These are phyloP conservation scores for Onychomys arenicola DNA, from an alignment of 2,797 vertebrate genomes.

Conservation along the genomic window DNA sequence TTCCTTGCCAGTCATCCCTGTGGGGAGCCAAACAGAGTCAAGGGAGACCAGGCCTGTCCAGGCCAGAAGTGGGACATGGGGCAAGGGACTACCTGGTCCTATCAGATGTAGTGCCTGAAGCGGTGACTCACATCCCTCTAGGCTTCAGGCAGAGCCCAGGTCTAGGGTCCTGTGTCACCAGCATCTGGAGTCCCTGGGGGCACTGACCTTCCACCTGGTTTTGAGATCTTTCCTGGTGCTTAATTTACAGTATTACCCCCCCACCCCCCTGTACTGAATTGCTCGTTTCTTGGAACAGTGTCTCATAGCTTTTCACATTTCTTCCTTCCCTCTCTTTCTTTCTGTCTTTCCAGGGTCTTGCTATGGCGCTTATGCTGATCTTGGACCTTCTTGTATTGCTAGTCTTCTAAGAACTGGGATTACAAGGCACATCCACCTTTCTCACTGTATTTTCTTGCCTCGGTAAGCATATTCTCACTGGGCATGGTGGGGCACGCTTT, in stretches of 20 bases:
- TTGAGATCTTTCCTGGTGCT: neutral
- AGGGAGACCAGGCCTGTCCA: slow-evolving; percentile 83
- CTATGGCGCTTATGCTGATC: too few species aligned
- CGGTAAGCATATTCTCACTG: neutral
- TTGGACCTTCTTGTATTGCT: neutral
- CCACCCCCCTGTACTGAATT: neutral
- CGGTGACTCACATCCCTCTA: slow-evolving; percentile 94
- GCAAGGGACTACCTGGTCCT: slow-evolving; percentile 88
- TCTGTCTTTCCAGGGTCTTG: too few species aligned
- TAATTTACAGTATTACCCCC: neutral
- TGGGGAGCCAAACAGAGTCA: slow-evolving; percentile 72
- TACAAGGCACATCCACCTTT: neutral
- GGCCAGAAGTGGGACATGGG: slow-evolving; percentile 90
- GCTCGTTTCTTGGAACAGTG: neutral
- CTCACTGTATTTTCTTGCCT: neutral
- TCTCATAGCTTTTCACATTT: neutral
- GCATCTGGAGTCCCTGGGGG: slow-evolving; percentile 80
- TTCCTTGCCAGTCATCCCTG: slow-evolving; percentile 93
- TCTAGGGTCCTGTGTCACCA: slow-evolving; percentile 46
- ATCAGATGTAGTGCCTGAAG: slow-evolving; percentile 94
- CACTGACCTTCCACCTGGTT: neutral
- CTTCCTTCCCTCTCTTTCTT: too few species aligned
- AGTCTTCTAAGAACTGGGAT: neutral
- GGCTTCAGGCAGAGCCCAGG: slow-evolving; percentile 84
- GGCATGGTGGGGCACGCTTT: neutral